Evolutionary conservation across 2,888 invertebrate genomes (phyloP).

Genomic region (Geophilus truncorum): DNA sequence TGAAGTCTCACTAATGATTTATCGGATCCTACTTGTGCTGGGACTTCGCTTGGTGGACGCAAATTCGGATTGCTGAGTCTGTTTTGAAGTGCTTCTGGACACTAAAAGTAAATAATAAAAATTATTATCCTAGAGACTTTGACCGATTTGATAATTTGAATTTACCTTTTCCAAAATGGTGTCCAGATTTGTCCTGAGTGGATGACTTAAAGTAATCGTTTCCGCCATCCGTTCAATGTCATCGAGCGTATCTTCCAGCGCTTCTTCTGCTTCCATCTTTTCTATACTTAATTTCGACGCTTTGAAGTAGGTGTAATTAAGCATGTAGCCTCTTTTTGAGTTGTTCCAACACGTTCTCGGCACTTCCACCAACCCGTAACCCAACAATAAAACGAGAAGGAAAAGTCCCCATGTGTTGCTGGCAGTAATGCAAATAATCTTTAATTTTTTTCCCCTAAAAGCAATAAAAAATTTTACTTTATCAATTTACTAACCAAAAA

Average conservation of each 20-base stretch:
- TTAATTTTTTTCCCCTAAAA: constrained; percentile 60
- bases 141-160: not conserved
- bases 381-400: constrained; percentile 81
- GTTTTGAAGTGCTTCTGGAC: constrained; percentile 34
- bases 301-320: constrained; percentile 86
- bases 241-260: constrained; percentile 89
- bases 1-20: constrained; percentile 85
- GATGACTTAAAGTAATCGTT: constrained; percentile 66
- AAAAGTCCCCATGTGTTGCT: constrained; percentile 99
- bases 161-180: constrained; percentile 75
- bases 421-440: constrained; percentile 95
- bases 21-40: constrained; percentile 59
- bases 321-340: constrained; percentile 74
- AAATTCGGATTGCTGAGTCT: constrained; percentile 34
- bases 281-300: constrained; percentile 90
- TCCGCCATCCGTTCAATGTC: constrained; percentile 77
- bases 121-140: too few species aligned
- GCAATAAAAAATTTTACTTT: constrained; percentile 30
- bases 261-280: constrained; percentile 95
- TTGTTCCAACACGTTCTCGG: constrained; percentile 82
- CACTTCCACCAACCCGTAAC: constrained; percentile 93
- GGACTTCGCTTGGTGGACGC: constrained; percentile 22
- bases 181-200: constrained; percentile 63
- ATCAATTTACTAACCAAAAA: constrained; percentile 38
- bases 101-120: constrained; percentile 1